Evolutionary conservation across 2,888 invertebrate species (phyloP), one percentile per base, ranked within the genome.

Genomic region (Muschampia plurimacula): DNA sequence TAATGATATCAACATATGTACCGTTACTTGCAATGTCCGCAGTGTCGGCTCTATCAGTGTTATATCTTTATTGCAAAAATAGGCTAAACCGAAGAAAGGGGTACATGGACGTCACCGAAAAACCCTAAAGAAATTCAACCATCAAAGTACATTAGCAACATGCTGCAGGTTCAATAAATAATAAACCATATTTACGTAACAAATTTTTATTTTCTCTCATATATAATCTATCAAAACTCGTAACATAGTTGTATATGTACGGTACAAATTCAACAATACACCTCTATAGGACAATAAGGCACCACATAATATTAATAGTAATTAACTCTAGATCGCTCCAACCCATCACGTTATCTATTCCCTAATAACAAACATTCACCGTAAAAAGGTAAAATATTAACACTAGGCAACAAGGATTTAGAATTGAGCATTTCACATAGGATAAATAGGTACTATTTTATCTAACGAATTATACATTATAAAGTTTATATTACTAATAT

Each of bases 221-320:
- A 88, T 91, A 92, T 89, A 90, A 84, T 89, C 89, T 89, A 91
- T 85, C 82, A 88, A 88, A 88, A 68, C 83, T 91, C 89, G 89
- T 92, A 93, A 93, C 92, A 90, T 90, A 87, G 86, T 57, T 68
- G 36, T 69, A 49, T 93, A 93, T 91, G 22, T 22, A 22, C 22
- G 22, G 88, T 93, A 93, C 91, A 92, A 84, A 87, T 84, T 88
- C 84, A 91, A 91, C 91, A 92, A 89, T 90, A 91, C 92, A 92
- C 91, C 90, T 88, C 83, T 83, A 86, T 85, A 88, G 85, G 84
- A 87, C 80, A 85, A 87, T 88, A 93, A 92, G 91, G 93, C 92
- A 92, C 92, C 88, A 88, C 87, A 55, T 55, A 55, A 10, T 85
- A 44, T 59, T 36, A 36, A 71, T 65, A 22, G 22, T 82, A 80